phyloP scores from a whole-genome alignment of 2,113 vertebrate genomes.

The Canis aureus region DNA sequence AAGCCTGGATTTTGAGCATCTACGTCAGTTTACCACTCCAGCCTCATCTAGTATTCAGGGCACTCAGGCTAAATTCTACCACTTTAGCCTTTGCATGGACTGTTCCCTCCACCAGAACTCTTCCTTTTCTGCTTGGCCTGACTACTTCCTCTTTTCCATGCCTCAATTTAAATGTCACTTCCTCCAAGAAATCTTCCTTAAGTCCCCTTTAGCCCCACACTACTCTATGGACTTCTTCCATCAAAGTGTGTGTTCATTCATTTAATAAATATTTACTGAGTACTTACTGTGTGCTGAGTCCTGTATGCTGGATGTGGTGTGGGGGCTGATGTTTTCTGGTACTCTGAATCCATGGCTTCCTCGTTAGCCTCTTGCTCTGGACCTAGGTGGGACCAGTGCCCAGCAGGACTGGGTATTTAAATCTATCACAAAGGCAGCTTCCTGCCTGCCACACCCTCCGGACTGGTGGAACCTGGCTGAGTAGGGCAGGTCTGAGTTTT shows the following conservation, averaged over 20 bases:
- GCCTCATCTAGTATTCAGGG: background rate
- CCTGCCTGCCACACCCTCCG: background rate
- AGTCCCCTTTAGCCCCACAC: background rate
- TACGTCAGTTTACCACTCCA: background rate
- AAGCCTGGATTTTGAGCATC: background rate
- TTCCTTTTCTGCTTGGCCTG: background rate
- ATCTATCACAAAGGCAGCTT: background rate
- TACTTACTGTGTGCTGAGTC: background rate
- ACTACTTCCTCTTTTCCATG: background rate
- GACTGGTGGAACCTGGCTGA: background rate
- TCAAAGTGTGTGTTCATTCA: background rate
- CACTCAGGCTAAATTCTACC: background rate
- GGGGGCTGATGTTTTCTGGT: background rate
- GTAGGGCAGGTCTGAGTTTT: background rate
- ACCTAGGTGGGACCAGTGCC: background rate
- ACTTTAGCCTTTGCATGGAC: background rate
- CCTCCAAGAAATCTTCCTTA: background rate
- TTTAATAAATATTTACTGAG: background rate
- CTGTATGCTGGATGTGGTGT: background rate
- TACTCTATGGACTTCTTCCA: background rate
- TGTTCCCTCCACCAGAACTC: background rate
- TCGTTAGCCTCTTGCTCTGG: background rate
- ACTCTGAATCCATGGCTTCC: background rate
- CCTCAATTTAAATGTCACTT: constrained; percentile 29
- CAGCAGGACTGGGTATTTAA: background rate